These are phyloP conservation scores for Hyperoplus immaculatus DNA, from an alignment of 2,797 vertebrate species.

Conservation along the genomic window DNA sequence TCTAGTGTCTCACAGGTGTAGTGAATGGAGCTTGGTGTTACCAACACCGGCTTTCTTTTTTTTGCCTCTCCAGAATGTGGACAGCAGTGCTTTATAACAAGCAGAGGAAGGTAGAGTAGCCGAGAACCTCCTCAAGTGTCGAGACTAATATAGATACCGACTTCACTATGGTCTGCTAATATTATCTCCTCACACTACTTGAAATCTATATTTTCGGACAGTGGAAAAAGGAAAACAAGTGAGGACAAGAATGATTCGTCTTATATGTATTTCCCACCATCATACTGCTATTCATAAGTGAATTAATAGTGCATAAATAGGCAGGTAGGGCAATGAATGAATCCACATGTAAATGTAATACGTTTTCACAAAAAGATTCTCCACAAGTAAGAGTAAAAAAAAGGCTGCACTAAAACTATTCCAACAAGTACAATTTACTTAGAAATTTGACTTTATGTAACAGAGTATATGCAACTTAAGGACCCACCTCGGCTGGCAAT, in stretches of 20 bases:
- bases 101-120: not conserved
- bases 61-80: constrained; percentile 13
- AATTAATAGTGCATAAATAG: too few species aligned
- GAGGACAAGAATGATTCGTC: not conserved
- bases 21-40: constrained; percentile 3
- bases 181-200: not conserved
- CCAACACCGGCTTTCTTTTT: not conserved
- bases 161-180: not conserved
- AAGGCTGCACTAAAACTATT: not conserved
- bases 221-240: not conserved
- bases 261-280: not conserved
- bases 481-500: not conserved
- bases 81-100: constrained; percentile 15
- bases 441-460: not conserved
- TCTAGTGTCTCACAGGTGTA: constrained; percentile 15
- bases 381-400: not conserved
- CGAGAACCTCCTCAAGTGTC: too few species aligned
- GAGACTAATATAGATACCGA: too few species aligned
- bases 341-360: too few species aligned
- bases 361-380: not conserved
- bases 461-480: not conserved
- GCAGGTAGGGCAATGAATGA: not conserved
- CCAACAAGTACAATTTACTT: not conserved
- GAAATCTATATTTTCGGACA: not conserved
- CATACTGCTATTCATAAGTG: not conserved